phyloP scores from a whole-genome alignment of 2,888 invertebrate genomes.

The Liodrosophila aerea region DNA sequence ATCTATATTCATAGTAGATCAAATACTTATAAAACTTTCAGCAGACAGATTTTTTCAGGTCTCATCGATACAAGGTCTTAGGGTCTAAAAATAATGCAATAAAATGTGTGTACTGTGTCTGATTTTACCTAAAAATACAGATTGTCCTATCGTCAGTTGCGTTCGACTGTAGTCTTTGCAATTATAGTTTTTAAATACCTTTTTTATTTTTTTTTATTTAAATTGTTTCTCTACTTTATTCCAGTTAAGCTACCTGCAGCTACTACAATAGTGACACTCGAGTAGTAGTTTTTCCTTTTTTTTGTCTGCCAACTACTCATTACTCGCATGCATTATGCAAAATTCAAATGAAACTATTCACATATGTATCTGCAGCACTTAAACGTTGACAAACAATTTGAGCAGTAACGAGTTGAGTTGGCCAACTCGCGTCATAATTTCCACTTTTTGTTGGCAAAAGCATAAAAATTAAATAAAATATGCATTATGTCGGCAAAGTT shows the following conservation, averaged over 20 bases:
- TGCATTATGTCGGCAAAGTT: slow-evolving; percentile 68
- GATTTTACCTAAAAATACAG: too few relatives aligned
- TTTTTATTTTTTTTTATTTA: too few relatives aligned
- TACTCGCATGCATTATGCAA: slow-evolving; percentile 39
- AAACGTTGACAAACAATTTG: slow-evolving; percentile 65
- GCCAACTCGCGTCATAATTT: slow-evolving; percentile 39
- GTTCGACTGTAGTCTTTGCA: too few relatives aligned
- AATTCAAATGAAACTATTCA: slow-evolving; percentile 34
- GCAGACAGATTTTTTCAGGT: too few relatives aligned
- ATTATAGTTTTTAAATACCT: too few relatives aligned
- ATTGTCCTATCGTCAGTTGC: too few relatives aligned
- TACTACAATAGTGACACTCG: not conserved
- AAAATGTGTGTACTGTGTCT: too few relatives aligned
- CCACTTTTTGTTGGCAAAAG: slow-evolving; percentile 60
- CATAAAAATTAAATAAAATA: slow-evolving; percentile 75
- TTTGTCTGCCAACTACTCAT: not conserved
- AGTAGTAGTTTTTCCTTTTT: not conserved
- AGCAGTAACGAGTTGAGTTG: slow-evolving; percentile 17
- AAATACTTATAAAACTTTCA: too few relatives aligned
- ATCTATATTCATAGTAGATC: too few relatives aligned
- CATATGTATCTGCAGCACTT: slow-evolving; percentile 61
- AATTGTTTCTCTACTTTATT: too few relatives aligned
- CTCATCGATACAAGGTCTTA: too few relatives aligned
- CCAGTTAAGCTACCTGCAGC: not conserved
- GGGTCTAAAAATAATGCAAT: too few relatives aligned